Percentiles rank a stretch among this genome's conserved stretches.
These are phyloP conservation scores for Meles meles DNA, from an alignment of 2,113 vertebrate species.

Conservation along the genomic window DNA sequence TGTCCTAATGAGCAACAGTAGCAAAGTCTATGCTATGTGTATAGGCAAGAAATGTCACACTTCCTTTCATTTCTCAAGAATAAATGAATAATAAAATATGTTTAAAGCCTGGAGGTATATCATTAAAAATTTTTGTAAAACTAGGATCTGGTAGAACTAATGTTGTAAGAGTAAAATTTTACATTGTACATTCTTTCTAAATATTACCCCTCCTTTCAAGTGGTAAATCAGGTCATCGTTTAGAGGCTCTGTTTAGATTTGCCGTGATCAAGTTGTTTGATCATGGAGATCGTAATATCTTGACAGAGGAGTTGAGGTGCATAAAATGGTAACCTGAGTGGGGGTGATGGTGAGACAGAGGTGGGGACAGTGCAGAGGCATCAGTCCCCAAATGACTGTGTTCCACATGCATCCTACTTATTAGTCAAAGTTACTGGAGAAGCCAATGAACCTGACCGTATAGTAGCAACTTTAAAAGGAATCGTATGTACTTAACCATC, in stretches of 20 bases:
- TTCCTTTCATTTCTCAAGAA: constrained; percentile 57
- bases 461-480: background rate
- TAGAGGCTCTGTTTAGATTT: background rate
- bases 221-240: constrained; percentile 19
- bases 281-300: background rate
- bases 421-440: background rate
- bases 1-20: constrained; percentile 23
- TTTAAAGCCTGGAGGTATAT: constrained; percentile 34
- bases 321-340: background rate
- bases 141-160: background rate
- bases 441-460: background rate
- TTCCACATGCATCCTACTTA: background rate
- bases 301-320: background rate
- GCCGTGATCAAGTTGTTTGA: background rate
- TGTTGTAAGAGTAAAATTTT: background rate
- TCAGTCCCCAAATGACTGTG: background rate
- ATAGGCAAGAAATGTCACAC: constrained; percentile 23
- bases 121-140: constrained; percentile 65
- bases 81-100: constrained; percentile 65
- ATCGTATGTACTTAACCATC: background rate
- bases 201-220: background rate
- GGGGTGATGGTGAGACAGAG: background rate
- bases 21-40: background rate
- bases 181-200: constrained; percentile 18
- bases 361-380: background rate